These are phyloP conservation scores for Apis cerana DNA, from an alignment of 1,140 invertebrate species.

Conservation along the genomic window DNA sequence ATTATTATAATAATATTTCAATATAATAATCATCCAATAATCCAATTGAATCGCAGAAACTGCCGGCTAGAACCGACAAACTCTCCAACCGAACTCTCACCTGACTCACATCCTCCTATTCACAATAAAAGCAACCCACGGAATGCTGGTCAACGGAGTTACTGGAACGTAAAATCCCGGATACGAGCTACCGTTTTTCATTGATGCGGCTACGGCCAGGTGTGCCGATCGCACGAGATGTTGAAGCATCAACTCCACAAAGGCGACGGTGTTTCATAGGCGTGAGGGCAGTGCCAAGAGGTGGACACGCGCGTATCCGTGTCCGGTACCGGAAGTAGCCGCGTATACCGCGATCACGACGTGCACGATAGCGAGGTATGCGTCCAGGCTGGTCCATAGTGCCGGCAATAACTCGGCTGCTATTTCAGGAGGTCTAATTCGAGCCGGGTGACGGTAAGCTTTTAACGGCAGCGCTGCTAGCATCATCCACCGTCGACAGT, in stretches of 20 bases:
- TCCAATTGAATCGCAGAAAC: neutral
- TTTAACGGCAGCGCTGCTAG: constrained; percentile 63
- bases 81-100: constrained; percentile 15
- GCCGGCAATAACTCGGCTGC: constrained; percentile 76
- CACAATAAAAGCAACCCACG: constrained; percentile 17
- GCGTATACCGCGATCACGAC: constrained; percentile 23
- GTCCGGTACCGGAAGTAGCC: constrained; percentile 57
- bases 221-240: neutral
- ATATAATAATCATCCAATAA: no score
- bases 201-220: constrained; percentile 9
- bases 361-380: constrained; percentile 44
- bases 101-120: constrained; percentile 19
- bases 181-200: constrained; percentile 31
- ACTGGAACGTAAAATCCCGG: constrained; percentile 41
- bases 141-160: constrained; percentile 23
- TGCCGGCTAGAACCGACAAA: neutral
- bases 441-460: constrained; percentile 78
- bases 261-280: neutral
- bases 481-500: constrained; percentile 54
- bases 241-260: neutral
- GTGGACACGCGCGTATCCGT: neutral
- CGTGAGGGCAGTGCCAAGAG: constrained; percentile 1
- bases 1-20: neutral
- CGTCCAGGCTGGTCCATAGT: constrained; percentile 60
- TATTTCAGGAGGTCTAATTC: constrained; percentile 79